Evolutionary conservation across 2,888 invertebrate species (phyloP).

Genomic region (Rhingia rostrata): DNA sequence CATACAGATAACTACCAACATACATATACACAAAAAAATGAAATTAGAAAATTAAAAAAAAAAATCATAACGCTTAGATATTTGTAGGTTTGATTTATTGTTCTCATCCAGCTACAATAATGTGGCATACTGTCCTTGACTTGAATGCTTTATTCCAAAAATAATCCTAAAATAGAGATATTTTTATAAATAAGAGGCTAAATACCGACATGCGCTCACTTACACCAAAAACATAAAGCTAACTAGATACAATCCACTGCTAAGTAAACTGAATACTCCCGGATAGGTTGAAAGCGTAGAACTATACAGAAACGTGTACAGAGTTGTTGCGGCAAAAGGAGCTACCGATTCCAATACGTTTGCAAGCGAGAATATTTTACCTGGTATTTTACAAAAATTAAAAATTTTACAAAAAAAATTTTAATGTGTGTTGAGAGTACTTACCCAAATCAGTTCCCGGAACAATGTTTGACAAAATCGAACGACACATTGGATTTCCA

Average conservation of each 20-base stretch:
- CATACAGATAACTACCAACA: no score
- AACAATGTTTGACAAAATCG: slow-evolving; percentile 79
- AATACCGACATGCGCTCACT: slow-evolving; percentile 66
- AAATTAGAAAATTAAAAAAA: neutral
- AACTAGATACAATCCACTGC: slow-evolving; percentile 83
- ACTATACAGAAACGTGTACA: slow-evolving; percentile 87
- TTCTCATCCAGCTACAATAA: neutral
- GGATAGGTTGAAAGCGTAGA: slow-evolving; percentile 85
- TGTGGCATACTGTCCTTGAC: slow-evolving; percentile 3
- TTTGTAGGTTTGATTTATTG: neutral
- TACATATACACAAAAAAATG: no score
- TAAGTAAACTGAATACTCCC: slow-evolving; percentile 85
- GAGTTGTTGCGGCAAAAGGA: slow-evolving; percentile 85
- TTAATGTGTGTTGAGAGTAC: neutral
- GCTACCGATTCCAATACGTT: slow-evolving; percentile 87
- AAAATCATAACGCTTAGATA: neutral
- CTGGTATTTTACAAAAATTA: slow-evolving; percentile 77
- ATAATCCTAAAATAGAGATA: slow-evolving; percentile 19
- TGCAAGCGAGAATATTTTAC: slow-evolving; percentile 88
- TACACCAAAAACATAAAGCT: slow-evolving; percentile 79
- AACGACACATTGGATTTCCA: slow-evolving; percentile 80
- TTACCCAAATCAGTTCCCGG: slow-evolving; percentile 81
- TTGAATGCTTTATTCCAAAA: slow-evolving; percentile 35
- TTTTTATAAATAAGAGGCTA: neutral
- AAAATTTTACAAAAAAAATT: neutral